phyloP scores from a whole-genome alignment of 2,888 invertebrate genomes.

The Cyrtodaria siliqua region DNA sequence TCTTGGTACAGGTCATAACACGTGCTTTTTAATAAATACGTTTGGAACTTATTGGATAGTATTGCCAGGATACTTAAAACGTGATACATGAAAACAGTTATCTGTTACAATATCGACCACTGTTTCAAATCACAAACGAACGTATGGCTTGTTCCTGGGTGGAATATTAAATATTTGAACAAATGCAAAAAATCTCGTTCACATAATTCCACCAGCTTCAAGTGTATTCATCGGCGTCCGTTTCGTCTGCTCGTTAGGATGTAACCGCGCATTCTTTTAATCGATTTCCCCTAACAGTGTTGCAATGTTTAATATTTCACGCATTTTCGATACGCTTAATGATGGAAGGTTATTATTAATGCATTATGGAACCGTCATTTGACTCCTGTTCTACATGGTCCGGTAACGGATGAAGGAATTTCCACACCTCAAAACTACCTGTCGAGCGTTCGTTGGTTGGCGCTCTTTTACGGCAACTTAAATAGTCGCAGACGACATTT shows the following conservation, averaged over 20 bases:
- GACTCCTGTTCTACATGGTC: conserved; percentile 27
- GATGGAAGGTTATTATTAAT: conserved; percentile 66
- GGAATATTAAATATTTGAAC: not conserved
- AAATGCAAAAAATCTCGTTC: not conserved
- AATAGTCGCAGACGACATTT: not conserved
- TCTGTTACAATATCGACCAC: too few species aligned
- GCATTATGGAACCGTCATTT: conserved; percentile 50
- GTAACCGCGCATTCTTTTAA: conserved; percentile 12
- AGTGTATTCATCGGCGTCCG: conserved; percentile 10
- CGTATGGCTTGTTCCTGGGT: not conserved
- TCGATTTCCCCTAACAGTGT: conserved; percentile 43
- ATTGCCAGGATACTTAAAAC: too few species aligned
- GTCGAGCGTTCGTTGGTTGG: conserved; percentile 56
- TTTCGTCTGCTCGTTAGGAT: conserved; percentile 7
- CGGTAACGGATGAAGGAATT: conserved; percentile 41
- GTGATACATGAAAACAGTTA: too few species aligned
- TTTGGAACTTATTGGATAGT: too few species aligned
- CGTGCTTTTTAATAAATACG: too few species aligned
- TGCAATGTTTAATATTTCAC: conserved; percentile 71
- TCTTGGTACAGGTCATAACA: too few species aligned
- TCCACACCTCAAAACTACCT: conserved; percentile 33
- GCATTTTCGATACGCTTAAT: conserved; percentile 58
- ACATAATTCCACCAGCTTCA: not conserved
- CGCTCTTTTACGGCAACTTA: not conserved
- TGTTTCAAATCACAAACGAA: too few species aligned